A percentile compares a stretch with the other conserved stretches of the same genome.
Conservation (phyloP, 2,113 vertebrate genomes). For the Callipepla californica region DNA sequence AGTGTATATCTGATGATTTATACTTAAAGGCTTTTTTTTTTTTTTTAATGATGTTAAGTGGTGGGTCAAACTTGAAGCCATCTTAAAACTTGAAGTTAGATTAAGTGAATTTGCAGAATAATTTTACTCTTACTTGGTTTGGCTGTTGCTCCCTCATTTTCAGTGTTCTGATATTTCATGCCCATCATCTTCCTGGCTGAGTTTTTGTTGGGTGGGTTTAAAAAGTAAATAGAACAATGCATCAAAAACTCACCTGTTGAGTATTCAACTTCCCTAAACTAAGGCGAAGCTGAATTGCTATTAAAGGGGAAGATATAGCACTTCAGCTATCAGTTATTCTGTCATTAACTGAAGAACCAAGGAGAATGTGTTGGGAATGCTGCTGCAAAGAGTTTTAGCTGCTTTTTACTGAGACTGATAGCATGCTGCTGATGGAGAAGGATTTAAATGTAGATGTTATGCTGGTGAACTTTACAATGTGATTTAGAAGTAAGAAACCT, state of each 20-base stretch:
- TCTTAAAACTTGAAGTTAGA: not conserved
- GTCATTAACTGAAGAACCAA: conserved; percentile 13
- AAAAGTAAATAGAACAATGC: not conserved
- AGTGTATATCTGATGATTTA: not conserved
- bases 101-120: not conserved
- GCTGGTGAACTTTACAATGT: not conserved
- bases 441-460: not conserved
- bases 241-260: conserved; percentile 9
- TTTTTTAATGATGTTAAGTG: not conserved
- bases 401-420: conserved; percentile 52
- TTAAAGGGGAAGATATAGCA: not conserved
- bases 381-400: conserved; percentile 22
- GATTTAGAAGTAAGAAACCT: not conserved
- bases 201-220: not conserved
- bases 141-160: not conserved
- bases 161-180: not conserved
- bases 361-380: conserved; percentile 4
- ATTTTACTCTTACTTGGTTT: not conserved
- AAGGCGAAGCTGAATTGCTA: not conserved
- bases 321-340: conserved; percentile 27
- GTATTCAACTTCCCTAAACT: conserved; percentile 30
- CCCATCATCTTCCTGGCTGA: not conserved
- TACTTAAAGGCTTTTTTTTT: too few relatives aligned
- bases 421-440: conserved; percentile 26
- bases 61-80: not conserved